Evolutionary conservation across 2,888 invertebrate genomes (phyloP), one percentile per base, ranked within the genome.

Genomic region (Cenopis cana): DNA sequence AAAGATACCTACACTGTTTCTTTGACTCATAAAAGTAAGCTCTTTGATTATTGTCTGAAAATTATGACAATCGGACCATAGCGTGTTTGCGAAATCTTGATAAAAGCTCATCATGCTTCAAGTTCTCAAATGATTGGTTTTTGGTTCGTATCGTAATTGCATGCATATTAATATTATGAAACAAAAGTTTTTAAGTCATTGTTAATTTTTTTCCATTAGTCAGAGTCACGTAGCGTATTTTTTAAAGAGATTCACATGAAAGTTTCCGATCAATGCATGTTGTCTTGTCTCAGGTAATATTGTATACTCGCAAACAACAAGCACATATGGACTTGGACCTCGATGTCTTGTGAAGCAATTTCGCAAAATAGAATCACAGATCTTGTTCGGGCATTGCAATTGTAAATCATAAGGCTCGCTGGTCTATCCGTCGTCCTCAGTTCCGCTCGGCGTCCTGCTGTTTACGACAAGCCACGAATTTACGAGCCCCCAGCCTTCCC

Each of bases 401-500:
- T 80, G 84, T 92, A 91, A 91, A 92, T 93, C 92, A 91, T 85
- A 82, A 80, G 82, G 78, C 77, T 64, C 52, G 62, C 54, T 89
- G 88, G 86, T 88, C 92, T 91, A 92, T 93, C 90, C 89, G 88
- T 89, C 89, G 85, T 76, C 82, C 82, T 82, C 87, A 80, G 81
- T 74, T 78, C 77, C 83, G 85, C 83, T 83, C 81, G 86, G 86
- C 89, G 83, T 86, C 93, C 89, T 89, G 93, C 93, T 93, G 93
- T 85, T 90, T 82, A 54, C 64, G 64, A 64, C 64, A 64, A 80
- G 86, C 88, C 84, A 90, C 92, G 90, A 91, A 93, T 93, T 93
- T 93, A 93, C 90, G 93, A 91, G 88, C 91, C 88, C 85, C 90
- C 84, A 85, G 85, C 88, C 83, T 76, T 77, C 77, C 88, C 86